Base-by-base conservation (phyloP, 2,888 invertebrate species). In the Tetragnatha montana region DNA sequence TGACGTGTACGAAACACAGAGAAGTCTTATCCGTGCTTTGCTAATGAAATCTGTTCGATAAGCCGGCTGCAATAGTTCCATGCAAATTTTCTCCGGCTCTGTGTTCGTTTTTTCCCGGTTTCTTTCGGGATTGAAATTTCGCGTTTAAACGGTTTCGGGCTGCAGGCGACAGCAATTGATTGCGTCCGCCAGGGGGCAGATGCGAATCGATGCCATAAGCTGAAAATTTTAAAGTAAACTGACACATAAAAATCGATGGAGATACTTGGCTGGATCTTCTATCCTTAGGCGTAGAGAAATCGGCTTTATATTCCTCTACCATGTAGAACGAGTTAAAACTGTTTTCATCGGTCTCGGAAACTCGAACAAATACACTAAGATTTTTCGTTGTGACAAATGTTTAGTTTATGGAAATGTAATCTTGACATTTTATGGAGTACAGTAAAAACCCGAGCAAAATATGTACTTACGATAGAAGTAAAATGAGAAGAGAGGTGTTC, bases 21-120 rank as follows among this genome's bases (percentile, higher is more conserved):
- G 47, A 82, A 51, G 60, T 81, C 78, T 76, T 47, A 49, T 49
- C 81, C 60, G 76, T 50, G 87, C 69, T 88, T 88, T 78, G 17
- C 87, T 88, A 88, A 88, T 88, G 82, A 88, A 82, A 88, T 88
- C 69, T 82, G 60, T 78, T 78, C 19, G 87, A 88, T 82, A 82
- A 51, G 82, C 87, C 78, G 87, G 87, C 50, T 75, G 76, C 87
- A 71, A 82, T 82, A 88, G 76, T 82, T 76, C 49, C 76, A 88
- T 82, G 87, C 87, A 88, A 88, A 88, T 88, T 88, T 81, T 70
- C 87, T 17, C 78, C 22, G 81, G 69, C 60, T 81, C 73, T 68
- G 79, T 35, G 74, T 35, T n/a, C 51, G 7, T 19, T 74, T 74
- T 75, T 69, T 17, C 8, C 47, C 21, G 8, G 22, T 70, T 75